These are phyloP conservation scores for Euthynnus affinis DNA, from an alignment of 2,797 vertebrate genomes.

Conservation along the genomic window DNA sequence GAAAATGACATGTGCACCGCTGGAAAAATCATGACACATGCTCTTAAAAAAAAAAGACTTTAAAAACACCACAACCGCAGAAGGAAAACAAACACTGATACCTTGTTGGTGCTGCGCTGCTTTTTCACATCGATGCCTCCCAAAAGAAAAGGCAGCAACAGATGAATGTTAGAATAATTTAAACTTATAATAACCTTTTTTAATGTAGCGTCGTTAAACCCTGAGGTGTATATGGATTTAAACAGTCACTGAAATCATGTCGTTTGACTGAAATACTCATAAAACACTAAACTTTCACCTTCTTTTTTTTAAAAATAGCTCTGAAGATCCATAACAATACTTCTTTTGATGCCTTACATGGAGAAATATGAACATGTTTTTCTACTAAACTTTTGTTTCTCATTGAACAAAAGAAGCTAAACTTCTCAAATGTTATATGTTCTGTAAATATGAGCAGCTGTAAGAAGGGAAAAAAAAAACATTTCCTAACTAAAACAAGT, in stretches of 20 bases:
- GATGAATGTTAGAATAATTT: too few species aligned
- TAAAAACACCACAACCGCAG: not conserved
- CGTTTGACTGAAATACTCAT: not conserved
- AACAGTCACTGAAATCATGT: not conserved
- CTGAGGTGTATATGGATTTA: not conserved
- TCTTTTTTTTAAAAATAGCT: too few species aligned
- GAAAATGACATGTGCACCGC: not conserved
- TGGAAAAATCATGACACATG: not conserved
- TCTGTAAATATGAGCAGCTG: not conserved
- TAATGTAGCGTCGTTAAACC: conserved; percentile 2
- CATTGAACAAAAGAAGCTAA: not conserved
- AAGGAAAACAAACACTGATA: not conserved
- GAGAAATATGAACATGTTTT: conserved; percentile 3
- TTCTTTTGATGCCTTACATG: too few species aligned
- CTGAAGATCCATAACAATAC: too few species aligned
- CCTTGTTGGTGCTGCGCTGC: not conserved
- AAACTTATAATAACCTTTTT: not conserved
- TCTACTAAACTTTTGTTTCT: not conserved
- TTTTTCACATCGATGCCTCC: not conserved
- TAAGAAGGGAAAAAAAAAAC: not conserved
- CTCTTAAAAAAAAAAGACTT: not conserved
- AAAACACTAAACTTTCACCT: not conserved
- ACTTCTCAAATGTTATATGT: not conserved
- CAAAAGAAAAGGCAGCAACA: not conserved
- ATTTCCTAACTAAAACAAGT: not conserved